Conservation (phyloP, 2,113 vertebrate species). For the Formicarius rufipectus region DNA sequence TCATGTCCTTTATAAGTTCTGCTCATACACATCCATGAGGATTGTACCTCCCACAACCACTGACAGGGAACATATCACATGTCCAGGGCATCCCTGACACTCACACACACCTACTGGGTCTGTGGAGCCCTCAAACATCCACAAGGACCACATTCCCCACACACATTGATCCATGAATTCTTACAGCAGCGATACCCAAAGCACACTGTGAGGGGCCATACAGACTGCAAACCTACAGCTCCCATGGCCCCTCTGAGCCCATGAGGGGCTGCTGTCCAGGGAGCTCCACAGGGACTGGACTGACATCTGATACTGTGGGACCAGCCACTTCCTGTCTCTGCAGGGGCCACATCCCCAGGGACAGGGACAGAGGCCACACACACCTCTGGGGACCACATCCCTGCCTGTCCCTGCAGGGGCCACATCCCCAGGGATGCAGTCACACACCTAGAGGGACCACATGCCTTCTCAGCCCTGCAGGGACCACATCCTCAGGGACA, state of each 20-base stretch:
- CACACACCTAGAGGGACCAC: neutral
- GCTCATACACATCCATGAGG: neutral
- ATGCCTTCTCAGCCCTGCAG: neutral
- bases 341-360: neutral
- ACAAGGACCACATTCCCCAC: neutral
- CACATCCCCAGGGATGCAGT: neutral
- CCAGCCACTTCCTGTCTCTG: neutral
- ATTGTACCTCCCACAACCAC: neutral
- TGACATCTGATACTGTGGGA: neutral
- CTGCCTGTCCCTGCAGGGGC: neutral
- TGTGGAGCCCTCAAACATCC: neutral
- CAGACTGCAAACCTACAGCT: neutral
- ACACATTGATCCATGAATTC: fast-evolving
- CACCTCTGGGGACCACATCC: neutral
- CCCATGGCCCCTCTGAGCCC: neutral
- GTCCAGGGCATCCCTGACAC: too few relatives aligned
- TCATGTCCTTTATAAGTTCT: neutral
- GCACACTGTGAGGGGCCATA: fast-evolving
- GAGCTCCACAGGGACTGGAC: neutral
- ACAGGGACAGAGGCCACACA: neutral
- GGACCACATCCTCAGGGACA: neutral
- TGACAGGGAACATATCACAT: fast-evolving
- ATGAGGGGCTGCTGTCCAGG: neutral
- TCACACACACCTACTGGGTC: neutral
- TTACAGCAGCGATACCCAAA: fast-evolving